These are phyloP conservation scores for Catamblyrhynchus diadema DNA, from an alignment of 2,797 vertebrate genomes.

Conservation along the genomic window DNA sequence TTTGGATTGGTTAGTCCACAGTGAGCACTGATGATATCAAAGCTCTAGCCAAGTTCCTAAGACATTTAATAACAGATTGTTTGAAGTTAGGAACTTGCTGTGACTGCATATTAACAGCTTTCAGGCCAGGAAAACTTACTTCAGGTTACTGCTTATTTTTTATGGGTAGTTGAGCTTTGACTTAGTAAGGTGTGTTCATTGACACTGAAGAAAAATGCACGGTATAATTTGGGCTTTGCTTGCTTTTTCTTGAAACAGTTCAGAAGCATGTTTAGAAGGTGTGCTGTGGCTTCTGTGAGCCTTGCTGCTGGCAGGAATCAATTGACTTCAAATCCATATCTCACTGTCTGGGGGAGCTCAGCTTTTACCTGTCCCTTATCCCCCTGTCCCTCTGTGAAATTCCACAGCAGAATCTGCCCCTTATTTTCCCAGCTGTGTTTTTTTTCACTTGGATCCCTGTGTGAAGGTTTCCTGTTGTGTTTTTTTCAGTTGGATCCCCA, in stretches of 20 bases:
- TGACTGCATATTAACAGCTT: neutral
- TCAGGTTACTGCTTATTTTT: neutral
- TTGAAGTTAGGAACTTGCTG: neutral
- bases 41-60: neutral
- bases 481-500: neutral
- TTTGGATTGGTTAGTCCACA: neutral
- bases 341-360: neutral
- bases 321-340: neutral
- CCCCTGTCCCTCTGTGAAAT: neutral
- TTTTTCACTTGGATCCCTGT: neutral
- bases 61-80: neutral
- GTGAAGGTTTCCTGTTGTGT: neutral
- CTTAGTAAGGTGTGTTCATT: neutral
- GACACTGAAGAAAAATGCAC: neutral
- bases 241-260: neutral
- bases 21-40: neutral
- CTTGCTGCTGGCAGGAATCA: neutral
- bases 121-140: neutral
- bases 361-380: neutral
- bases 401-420: fast-evolving
- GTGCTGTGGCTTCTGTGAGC: neutral
- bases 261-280: neutral
- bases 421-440: neutral
- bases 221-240: neutral
- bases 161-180: neutral